Conservation (phyloP, 1,140 invertebrate species). For the Leptinotarsa defecta region DNA sequence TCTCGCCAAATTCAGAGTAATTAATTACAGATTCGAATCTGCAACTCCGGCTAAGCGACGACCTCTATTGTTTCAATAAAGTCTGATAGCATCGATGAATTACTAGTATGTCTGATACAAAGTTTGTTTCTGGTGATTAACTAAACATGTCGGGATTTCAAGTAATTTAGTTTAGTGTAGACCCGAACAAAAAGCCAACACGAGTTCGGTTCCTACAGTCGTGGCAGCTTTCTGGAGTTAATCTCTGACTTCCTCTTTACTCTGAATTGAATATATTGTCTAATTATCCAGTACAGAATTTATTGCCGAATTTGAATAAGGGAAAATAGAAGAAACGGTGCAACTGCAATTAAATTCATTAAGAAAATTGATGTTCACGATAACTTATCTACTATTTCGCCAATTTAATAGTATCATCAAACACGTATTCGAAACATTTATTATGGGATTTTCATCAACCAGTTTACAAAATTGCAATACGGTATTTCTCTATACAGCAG, state of each 20-base stretch:
- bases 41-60: neutral
- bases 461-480: too few species aligned
- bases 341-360: too few species aligned
- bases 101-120: neutral
- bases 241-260: neutral
- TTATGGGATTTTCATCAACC: too few species aligned
- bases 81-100: neutral
- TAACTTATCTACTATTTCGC: too few species aligned
- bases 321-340: too few species aligned
- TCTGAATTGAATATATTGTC: too few species aligned
- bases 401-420: too few species aligned
- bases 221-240: constrained; percentile 7
- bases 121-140: neutral
- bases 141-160: neutral
- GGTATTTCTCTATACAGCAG: too few species aligned
- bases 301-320: too few species aligned
- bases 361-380: too few species aligned
- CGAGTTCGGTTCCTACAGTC: neutral
- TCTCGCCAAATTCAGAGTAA: neutral
- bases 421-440: too few species aligned
- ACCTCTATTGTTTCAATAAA: neutral
- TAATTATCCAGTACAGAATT: too few species aligned
- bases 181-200: neutral
- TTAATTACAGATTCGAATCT: neutral
- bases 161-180: neutral